These are phyloP conservation scores for Channa striata DNA, from an alignment of 2,797 vertebrate genomes.

Conservation along the genomic window DNA sequence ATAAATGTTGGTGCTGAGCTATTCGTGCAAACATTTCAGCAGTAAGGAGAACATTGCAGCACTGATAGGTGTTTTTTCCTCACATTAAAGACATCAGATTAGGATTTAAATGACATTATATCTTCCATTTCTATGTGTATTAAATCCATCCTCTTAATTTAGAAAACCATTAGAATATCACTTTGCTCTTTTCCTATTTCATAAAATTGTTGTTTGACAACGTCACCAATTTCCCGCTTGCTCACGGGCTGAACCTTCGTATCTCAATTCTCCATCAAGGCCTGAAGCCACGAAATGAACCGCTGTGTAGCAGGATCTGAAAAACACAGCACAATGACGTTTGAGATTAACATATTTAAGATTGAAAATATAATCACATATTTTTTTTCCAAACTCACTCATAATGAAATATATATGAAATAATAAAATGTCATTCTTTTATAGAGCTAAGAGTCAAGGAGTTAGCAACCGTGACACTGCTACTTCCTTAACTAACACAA, in stretches of 20 bases:
- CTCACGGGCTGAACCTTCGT: neutral
- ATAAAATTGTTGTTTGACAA: constrained; percentile 6
- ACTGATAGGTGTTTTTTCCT: constrained; percentile 19
- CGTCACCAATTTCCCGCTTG: constrained; percentile 5
- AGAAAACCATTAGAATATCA: neutral
- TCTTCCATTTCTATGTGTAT: constrained; percentile 3
- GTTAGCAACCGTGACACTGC: neutral
- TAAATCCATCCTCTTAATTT: neutral
- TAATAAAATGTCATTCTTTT: neutral
- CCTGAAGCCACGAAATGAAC: constrained; percentile 4
- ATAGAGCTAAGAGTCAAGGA: neutral
- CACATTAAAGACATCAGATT: neutral
- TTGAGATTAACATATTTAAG: neutral
- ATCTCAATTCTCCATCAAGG: constrained; percentile 3
- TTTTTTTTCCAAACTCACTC: neutral
- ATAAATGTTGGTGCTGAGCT: constrained; percentile 15
- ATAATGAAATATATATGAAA: too few species aligned
- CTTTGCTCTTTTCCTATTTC: constrained; percentile 21
- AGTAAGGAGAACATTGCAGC: constrained; percentile 37
- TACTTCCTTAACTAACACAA: neutral
- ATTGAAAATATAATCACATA: constrained; percentile 10
- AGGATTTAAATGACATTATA: constrained; percentile 21
- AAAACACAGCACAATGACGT: neutral
- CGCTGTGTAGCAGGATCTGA: neutral
- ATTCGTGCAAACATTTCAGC: constrained; percentile 47